Percentiles rank a stretch among this genome's conserved stretches.
Evolutionary conservation across 2,888 invertebrate species (phyloP).

Genomic region (Drosophila differens): DNA sequence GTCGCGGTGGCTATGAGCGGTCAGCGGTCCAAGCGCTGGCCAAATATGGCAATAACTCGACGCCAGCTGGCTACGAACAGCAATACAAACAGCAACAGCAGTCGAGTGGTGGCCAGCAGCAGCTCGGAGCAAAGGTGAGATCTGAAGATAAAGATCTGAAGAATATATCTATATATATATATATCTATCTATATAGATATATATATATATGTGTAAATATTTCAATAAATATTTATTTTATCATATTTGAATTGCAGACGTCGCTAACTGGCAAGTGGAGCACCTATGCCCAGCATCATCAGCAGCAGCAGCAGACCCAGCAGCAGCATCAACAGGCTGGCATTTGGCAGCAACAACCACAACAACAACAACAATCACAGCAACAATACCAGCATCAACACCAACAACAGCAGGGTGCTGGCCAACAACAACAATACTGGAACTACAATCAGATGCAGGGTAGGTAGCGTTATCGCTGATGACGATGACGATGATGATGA

Average conservation of each 20-base stretch:
- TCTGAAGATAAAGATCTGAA: background rate
- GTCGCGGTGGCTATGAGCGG: constrained; percentile 86
- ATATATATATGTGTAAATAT: background rate
- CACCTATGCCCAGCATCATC: constrained; percentile 73
- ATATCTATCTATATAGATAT: background rate
- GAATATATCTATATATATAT: background rate
- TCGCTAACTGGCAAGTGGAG: constrained; percentile 76
- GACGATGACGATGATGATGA: background rate
- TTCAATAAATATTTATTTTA: background rate
- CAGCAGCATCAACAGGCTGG: constrained; percentile 45
- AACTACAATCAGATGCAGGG: constrained; percentile 84
- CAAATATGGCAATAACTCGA: constrained; percentile 68
- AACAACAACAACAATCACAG: constrained; percentile 53
- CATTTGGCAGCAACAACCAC: constrained; percentile 57
- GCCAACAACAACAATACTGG: constrained; percentile 82
- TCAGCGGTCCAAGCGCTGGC: constrained; percentile 81
- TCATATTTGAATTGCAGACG: constrained; percentile 29
- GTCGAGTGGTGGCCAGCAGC: constrained; percentile 53
- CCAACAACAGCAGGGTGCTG: constrained; percentile 58
- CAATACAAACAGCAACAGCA: constrained; percentile 74
- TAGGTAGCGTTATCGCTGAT: constrained; percentile 49
- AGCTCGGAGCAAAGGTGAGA: constrained; percentile 66
- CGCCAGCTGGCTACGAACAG: constrained; percentile 72
- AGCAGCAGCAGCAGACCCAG: constrained; percentile 66
- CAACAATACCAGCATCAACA: constrained; percentile 57